phyloP scores from a whole-genome alignment of 2,113 vertebrate species.

The Aythya baeri region DNA sequence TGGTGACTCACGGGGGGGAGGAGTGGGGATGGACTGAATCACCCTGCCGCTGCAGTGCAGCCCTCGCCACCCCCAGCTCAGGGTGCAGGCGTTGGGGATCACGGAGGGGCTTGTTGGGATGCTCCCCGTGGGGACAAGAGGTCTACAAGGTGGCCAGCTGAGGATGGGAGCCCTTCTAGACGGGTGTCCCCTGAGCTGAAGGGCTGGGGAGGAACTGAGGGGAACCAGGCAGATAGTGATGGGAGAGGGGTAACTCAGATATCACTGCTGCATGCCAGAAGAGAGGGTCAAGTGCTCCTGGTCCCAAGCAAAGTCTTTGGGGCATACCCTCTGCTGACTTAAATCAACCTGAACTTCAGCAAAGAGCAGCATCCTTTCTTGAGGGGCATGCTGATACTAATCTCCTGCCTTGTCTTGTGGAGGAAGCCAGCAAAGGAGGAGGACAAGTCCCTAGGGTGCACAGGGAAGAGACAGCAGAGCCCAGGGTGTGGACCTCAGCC shows the following conservation, averaged over 20 bases:
- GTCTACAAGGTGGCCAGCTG: background rate
- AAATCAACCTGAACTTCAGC: background rate
- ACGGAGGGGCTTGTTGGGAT: background rate
- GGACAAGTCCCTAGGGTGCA: accelerated
- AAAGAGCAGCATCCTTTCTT: background rate
- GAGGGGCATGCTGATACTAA: background rate
- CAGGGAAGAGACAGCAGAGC: background rate
- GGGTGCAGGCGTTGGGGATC: background rate
- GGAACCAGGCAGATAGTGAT: background rate
- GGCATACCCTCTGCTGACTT: background rate
- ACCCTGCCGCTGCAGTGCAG: accelerated
- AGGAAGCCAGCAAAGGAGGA: background rate
- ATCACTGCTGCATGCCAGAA: background rate
- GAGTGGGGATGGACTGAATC: accelerated
- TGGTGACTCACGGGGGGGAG: accelerated
- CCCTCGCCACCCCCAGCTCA: background rate
- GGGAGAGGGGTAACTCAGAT: background rate
- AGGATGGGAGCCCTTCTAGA: background rate
- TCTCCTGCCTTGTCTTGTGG: background rate
- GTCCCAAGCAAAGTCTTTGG: background rate
- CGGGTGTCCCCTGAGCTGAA: background rate
- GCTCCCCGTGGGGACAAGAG: background rate
- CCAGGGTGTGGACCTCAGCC: background rate
- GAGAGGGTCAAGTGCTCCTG: accelerated
- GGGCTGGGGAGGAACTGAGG: background rate